Percentiles rank a stretch among this genome's conserved stretches.
Conservation (phyloP, 2,797 vertebrate species). For the Phyllotis vaccarum region DNA sequence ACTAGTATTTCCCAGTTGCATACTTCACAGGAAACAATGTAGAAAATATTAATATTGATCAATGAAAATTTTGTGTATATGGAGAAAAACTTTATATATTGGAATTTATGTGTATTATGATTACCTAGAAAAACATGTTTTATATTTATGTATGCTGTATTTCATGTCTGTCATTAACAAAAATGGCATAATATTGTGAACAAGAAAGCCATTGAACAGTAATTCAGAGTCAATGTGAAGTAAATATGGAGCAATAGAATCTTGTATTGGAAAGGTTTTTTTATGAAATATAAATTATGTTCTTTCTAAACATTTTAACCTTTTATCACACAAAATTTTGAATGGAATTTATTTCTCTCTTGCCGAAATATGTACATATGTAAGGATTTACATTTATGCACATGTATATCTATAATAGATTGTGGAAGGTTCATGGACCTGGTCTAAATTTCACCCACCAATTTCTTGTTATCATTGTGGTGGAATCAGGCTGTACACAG, state of each 20-base stretch:
- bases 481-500: background rate
- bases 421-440: background rate
- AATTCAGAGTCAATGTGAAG: background rate
- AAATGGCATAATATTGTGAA: background rate
- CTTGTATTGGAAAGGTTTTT: background rate
- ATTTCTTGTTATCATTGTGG: background rate
- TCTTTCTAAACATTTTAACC: background rate
- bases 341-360: background rate
- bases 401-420: background rate
- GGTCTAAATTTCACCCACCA: background rate
- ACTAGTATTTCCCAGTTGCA: background rate
- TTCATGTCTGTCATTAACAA: background rate
- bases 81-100: background rate
- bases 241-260: background rate
- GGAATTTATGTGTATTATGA: background rate
- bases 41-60: background rate
- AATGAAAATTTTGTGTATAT: background rate
- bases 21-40: background rate
- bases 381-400: background rate
- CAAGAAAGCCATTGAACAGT: constrained; percentile 10
- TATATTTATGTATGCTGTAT: background rate
- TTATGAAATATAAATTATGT: background rate
- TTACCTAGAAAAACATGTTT: background rate
- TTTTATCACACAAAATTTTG: background rate
- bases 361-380: background rate